A percentile compares a stretch with the other conserved stretches of the same genome.
phyloP scores from a whole-genome alignment of 2,888 invertebrate genomes.

The Philereme transversata region DNA sequence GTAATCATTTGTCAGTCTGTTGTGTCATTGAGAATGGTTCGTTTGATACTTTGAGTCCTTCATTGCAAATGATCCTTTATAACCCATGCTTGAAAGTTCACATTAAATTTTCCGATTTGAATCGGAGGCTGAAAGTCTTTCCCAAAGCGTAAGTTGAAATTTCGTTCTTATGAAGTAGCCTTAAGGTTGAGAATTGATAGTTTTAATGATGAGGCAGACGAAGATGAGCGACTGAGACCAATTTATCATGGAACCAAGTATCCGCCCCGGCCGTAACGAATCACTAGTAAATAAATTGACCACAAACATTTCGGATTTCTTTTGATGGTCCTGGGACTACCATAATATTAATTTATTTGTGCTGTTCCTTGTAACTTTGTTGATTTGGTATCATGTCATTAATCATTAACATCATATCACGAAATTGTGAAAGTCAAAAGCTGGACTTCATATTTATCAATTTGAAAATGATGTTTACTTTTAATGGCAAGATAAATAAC shows the following conservation, averaged over 20 bases:
- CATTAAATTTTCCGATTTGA: slow-evolving; percentile 43
- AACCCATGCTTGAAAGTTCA: slow-evolving; percentile 51
- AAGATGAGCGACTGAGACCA: slow-evolving; percentile 71
- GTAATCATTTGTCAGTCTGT: slow-evolving; percentile 77
- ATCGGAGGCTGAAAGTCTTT: slow-evolving; percentile 18
- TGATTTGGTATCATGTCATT: not conserved
- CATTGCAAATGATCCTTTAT: slow-evolving; percentile 51
- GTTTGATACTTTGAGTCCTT: slow-evolving; percentile 39
- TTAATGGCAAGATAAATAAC: too few relatives aligned
- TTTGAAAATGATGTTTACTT: too few relatives aligned
- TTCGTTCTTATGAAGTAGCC: slow-evolving; percentile 38
- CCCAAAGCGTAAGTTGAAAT: slow-evolving; percentile 32
- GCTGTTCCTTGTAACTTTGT: not conserved
- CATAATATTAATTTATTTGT: slow-evolving; percentile 57
- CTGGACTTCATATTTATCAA: too few relatives aligned
- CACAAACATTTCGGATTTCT: slow-evolving; percentile 75
- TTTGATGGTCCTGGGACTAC: slow-evolving; percentile 63
- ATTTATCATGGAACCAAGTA: slow-evolving; percentile 81
- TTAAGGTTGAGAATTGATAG: slow-evolving; percentile 48
- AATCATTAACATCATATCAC: not conserved
- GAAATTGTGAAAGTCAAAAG: too few relatives aligned
- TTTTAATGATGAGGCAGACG: slow-evolving; percentile 43
- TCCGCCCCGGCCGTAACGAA: slow-evolving; percentile 81
- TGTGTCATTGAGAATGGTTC: slow-evolving; percentile 72
- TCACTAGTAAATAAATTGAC: slow-evolving; percentile 82